phyloP scores from a whole-genome alignment of 2,888 invertebrate species.

The Lasioglossum villosulum region DNA sequence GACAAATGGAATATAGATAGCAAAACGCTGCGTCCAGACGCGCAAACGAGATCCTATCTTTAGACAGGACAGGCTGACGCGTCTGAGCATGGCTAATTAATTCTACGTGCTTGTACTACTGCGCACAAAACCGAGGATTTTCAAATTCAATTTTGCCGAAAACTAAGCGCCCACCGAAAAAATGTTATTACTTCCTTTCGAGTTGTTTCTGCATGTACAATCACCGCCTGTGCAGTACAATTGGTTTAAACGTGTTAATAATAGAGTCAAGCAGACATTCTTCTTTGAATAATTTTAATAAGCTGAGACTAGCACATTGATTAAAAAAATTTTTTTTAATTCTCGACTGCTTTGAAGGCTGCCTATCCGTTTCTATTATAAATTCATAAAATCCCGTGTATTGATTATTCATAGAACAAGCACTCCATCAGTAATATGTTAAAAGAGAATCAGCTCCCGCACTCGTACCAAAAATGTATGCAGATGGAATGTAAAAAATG shows the following conservation, averaged over 20 bases:
- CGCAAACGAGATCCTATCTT: no score
- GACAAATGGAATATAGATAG: no score
- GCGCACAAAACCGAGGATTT: not conserved
- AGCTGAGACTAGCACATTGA: not conserved
- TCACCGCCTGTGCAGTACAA: no score
- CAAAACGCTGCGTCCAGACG: no score
- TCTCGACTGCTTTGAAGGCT: not conserved
- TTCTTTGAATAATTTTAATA: not conserved
- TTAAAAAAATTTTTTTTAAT: not conserved
- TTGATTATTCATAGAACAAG: not conserved
- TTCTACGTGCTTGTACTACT: not conserved
- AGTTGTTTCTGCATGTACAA: not conserved
- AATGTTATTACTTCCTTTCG: not conserved
- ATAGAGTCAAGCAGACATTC: not conserved
- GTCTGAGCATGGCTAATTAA: not conserved
- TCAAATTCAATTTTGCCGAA: not conserved
- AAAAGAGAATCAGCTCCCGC: not conserved
- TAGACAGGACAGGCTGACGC: not conserved
- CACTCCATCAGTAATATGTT: not conserved
- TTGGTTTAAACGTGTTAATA: not conserved
- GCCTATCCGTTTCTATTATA: not conserved
- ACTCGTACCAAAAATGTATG: not conserved
- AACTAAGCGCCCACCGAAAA: not conserved
- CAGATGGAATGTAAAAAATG: slow-evolving; percentile 5
- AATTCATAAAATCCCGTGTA: not conserved